phyloP scores from a whole-genome alignment of 1,140 invertebrate species.

The Trachelipus rathkii region DNA sequence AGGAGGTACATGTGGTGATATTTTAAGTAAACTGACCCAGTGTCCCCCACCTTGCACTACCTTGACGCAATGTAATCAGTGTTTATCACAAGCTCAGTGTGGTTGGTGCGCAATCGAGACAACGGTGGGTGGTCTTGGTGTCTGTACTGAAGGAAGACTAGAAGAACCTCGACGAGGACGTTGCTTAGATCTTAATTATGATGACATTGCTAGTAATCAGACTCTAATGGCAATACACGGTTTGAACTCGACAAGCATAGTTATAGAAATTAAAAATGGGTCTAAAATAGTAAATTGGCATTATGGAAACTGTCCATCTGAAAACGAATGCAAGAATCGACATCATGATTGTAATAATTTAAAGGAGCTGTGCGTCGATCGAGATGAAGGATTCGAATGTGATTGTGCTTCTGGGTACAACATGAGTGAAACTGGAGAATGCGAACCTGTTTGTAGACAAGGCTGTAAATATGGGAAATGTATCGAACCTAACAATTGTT shows the following conservation, averaged over 20 bases:
- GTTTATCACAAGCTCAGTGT: constrained; percentile 78
- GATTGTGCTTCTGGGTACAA: constrained; percentile 76
- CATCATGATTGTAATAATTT: constrained; percentile 83
- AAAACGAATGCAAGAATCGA: constrained; percentile 87
- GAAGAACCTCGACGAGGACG: constrained; percentile 48
- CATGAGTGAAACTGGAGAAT: constrained; percentile 52
- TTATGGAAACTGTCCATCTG: constrained; percentile 79
- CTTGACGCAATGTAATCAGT: constrained; percentile 79
- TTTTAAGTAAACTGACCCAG: constrained; percentile 62
- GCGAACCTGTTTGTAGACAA: constrained; percentile 77
- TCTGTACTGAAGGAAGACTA: constrained; percentile 54
- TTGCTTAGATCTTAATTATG: constrained; percentile 35
- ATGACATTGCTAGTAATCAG: constrained; percentile 32
- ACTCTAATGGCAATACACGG: constrained; percentile 23
- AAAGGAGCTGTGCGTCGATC: constrained; percentile 78
- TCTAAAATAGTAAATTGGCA: constrained; percentile 60
- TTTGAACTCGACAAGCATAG: background rate
- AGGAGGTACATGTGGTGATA: constrained; percentile 81
- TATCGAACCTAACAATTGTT: constrained; percentile 74
- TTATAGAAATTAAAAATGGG: background rate
- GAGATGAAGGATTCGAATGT: constrained; percentile 72
- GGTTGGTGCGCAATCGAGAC: constrained; percentile 59
- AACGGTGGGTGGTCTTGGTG: constrained; percentile 52
- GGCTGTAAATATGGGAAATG: constrained; percentile 86
- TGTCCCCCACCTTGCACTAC: constrained; percentile 75